Evolutionary conservation across 2,888 invertebrate species (phyloP), one percentile per base, ranked within the genome.

Genomic region (Dynastes maya): DNA sequence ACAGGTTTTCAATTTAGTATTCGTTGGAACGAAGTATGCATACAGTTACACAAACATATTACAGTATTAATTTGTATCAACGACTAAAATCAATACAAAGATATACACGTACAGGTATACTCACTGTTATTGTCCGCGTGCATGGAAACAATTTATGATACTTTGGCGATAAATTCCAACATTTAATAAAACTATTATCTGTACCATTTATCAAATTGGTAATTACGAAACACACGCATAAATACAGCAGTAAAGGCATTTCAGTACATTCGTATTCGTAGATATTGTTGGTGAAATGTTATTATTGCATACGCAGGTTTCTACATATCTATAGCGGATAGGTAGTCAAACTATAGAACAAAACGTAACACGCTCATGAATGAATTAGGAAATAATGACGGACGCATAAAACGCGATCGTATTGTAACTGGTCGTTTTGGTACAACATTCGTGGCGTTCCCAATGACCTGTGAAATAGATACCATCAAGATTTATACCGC

Each of bases 171-270:
- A 77, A 77, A 77, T 77, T 77, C 67, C 61, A 49, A 13, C 68
- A 68, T 77, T 77, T 77, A 77, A 68, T 77, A 77, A 77, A 77
- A 77, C 77, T 76, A 77, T 77, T 77, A 77, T 77, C 77, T 77
- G 77, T 5, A 58, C 77, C 70, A 70, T 77, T 77, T 77, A 77
- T 77, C 70, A 77, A 77, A 77, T 77, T 68, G 70, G 68, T 70
- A 77, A 77, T 77, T 77, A 77, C 77, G 68, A 77, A 77, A 77
- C 77, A 77, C 68, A 77, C 77, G 68, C 68, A 51, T 68, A 68
- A 68, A 68, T 51, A 68, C 68, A 1, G 37, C 63, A 5, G n/a
- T 5, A 9, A 58, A 58, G 55, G 55, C 22, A 58, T 58, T 22
- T 58, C 1, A 2, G 22, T 58, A 58, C 27, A 22, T 22, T 22